Conservation (phyloP, 2,888 invertebrate species). For the Eulithis testata region DNA sequence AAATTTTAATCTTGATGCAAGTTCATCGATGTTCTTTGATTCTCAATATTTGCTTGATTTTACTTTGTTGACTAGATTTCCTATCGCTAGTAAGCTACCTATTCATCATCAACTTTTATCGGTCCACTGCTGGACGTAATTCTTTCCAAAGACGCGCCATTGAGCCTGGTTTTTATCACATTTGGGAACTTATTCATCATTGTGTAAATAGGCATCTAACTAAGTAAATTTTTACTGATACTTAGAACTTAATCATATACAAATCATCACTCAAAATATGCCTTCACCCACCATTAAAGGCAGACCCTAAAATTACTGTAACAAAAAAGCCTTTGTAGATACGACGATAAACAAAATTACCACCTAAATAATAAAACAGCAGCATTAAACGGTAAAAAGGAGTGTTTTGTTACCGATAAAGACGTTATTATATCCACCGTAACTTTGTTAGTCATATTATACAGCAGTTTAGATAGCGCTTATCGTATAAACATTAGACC, state of each 20-base stretch:
- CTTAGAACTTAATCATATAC: slow-evolving; percentile 17
- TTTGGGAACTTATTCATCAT: no score
- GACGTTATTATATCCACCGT: slow-evolving; percentile 64
- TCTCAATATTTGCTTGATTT: no score
- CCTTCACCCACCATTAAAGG: slow-evolving; percentile 28
- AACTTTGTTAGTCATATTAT: slow-evolving; percentile 61
- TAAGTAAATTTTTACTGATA: background rate
- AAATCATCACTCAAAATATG: slow-evolving; percentile 22
- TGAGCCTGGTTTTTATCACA: no score
- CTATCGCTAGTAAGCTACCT: no score
- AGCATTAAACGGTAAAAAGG: slow-evolving; percentile 61
- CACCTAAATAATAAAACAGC: slow-evolving; percentile 56
- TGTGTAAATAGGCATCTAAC: background rate
- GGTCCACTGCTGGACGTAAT: no score
- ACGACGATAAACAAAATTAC: slow-evolving; percentile 59
- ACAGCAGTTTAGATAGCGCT: slow-evolving; percentile 70
- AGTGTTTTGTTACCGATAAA: slow-evolving; percentile 66
- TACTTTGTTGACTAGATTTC: no score
- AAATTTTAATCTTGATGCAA: no score
- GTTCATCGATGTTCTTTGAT: no score
- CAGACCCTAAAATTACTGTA: slow-evolving; percentile 23
- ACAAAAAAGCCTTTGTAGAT: slow-evolving; percentile 42
- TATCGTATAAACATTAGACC: slow-evolving; percentile 66
- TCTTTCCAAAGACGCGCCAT: no score
- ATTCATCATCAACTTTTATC: no score